Percentiles rank a stretch among this genome's conserved stretches.
Conservation (phyloP, 2,888 invertebrate species). For the Anoncus sp. region DNA sequence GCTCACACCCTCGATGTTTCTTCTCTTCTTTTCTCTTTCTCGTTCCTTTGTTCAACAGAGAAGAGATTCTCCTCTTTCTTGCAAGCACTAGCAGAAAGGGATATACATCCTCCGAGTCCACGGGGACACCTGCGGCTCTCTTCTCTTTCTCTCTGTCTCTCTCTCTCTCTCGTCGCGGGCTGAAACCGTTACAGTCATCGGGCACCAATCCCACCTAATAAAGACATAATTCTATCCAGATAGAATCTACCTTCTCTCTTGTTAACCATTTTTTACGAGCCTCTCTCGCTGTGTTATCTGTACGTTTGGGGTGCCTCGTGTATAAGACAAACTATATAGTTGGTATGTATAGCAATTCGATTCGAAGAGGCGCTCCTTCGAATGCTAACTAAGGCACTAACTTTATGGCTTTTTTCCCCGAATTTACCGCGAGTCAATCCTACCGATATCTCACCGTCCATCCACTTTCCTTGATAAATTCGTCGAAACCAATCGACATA, state of each 20-base stretch:
- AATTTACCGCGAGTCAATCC: slow-evolving; percentile 23
- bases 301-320: slow-evolving; percentile 38
- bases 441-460: slow-evolving; percentile 9
- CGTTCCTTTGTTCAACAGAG: slow-evolving; percentile 49
- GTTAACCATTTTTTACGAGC: slow-evolving; percentile 74
- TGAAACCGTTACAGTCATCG: slow-evolving; percentile 77
- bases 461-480: slow-evolving; percentile 31
- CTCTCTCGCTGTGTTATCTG: slow-evolving; percentile 29
- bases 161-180: slow-evolving; percentile 55
- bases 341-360: slow-evolving; percentile 3
- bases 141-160: slow-evolving; percentile 29
- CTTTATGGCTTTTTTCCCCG: slow-evolving; percentile 16
- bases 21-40: slow-evolving; percentile 24
- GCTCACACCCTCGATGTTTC: slow-evolving; percentile 45
- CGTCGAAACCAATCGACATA: slow-evolving; percentile 14
- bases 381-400: slow-evolving; percentile 35
- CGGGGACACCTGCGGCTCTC: slow-evolving; percentile 73
- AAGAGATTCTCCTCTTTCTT: slow-evolving; percentile 34
- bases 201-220: slow-evolving; percentile 77
- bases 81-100: slow-evolving; percentile 4
- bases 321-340: slow-evolving; percentile 31
- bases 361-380: slow-evolving; percentile 28
- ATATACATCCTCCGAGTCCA: slow-evolving; percentile 38
- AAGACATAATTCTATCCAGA: slow-evolving; percentile 79
- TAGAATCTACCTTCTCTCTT: slow-evolving; percentile 73